These are phyloP conservation scores for Solen grandis DNA, from an alignment of 1,140 invertebrate species.

Conservation along the genomic window DNA sequence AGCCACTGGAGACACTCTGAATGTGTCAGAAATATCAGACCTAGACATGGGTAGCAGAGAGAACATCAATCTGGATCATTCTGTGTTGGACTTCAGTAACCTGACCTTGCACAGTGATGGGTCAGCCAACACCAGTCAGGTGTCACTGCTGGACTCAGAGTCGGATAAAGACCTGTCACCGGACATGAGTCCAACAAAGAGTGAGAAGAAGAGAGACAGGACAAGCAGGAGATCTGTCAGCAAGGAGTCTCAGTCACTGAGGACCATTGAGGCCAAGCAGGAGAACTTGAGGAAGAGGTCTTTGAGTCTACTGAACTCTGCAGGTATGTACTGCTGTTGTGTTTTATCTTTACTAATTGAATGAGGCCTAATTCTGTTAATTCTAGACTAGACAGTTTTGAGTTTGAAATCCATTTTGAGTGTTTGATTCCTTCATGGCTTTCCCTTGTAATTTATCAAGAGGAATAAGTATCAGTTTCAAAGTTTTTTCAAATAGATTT, in stretches of 20 bases:
- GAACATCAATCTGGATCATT: conserved; percentile 39
- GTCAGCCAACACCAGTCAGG: conserved; percentile 29
- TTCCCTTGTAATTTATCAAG: too few species aligned
- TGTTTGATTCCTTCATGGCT: too few species aligned
- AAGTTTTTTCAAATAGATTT: too few species aligned
- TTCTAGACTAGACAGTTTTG: too few species aligned
- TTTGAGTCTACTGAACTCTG: conserved; percentile 6
- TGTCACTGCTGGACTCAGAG: conserved; percentile 47
- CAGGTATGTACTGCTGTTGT: conserved; percentile 8
- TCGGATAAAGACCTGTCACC: conserved; percentile 5
- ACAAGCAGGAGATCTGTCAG: conserved; percentile 37
- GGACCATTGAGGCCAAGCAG: conserved; percentile 65
- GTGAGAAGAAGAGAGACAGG: conserved; percentile 13
- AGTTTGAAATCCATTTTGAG: too few species aligned
- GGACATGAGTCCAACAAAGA: conserved; percentile 16
- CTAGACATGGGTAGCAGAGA: conserved; percentile 27
- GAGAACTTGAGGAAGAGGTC: conserved; percentile 60
- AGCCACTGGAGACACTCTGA: conserved; percentile 23
- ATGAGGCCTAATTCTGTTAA: too few species aligned
- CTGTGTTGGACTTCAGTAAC: conserved; percentile 35
- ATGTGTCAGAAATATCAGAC: conserved; percentile 30
- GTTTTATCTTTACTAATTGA: too few species aligned
- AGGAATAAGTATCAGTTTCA: too few species aligned
- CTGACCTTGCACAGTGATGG: conserved; percentile 21
- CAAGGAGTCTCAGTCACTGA: conserved; percentile 58